Evolutionary conservation across 2,113 vertebrate genomes (phyloP).

Genomic region (Mungos mungo): DNA sequence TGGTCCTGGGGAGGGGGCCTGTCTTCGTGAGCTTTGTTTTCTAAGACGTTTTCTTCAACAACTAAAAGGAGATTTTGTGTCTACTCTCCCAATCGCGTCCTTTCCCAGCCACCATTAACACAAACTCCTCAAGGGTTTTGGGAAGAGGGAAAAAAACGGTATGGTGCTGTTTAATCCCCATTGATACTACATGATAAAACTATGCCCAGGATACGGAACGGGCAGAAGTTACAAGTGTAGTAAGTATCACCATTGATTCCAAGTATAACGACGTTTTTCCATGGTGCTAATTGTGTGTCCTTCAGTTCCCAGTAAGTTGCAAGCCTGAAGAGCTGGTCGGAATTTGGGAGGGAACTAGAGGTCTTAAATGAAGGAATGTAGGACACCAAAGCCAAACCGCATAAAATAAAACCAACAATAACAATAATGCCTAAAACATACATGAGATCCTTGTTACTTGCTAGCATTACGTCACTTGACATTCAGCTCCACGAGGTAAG

Average conservation of each 20-base stretch:
- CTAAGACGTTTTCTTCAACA: constrained; percentile 72
- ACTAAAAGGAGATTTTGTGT: constrained; percentile 69
- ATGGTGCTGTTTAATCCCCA: constrained; percentile 60
- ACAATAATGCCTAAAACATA: not conserved
- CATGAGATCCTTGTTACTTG: not conserved
- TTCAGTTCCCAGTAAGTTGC: not conserved
- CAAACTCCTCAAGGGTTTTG: not conserved
- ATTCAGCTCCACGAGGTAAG: not conserved
- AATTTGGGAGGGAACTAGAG: not conserved
- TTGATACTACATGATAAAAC: not conserved
- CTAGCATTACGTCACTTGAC: not conserved
- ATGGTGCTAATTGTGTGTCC: not conserved
- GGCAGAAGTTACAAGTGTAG: not conserved
- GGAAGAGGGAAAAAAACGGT: not conserved
- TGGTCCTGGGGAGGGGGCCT: not conserved
- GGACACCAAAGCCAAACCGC: not conserved
- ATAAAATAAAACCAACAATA: not conserved
- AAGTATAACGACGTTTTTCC: too few relatives aligned
- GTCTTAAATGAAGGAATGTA: not conserved
- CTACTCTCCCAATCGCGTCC: constrained; percentile 77
- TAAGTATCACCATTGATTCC: not conserved
- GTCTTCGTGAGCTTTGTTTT: not conserved
- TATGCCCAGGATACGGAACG: not conserved
- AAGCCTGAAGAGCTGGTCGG: not conserved
- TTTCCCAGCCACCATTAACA: not conserved